phyloP scores from a whole-genome alignment of 2,113 vertebrate genomes.

The Gnathonemus longibarbis region DNA sequence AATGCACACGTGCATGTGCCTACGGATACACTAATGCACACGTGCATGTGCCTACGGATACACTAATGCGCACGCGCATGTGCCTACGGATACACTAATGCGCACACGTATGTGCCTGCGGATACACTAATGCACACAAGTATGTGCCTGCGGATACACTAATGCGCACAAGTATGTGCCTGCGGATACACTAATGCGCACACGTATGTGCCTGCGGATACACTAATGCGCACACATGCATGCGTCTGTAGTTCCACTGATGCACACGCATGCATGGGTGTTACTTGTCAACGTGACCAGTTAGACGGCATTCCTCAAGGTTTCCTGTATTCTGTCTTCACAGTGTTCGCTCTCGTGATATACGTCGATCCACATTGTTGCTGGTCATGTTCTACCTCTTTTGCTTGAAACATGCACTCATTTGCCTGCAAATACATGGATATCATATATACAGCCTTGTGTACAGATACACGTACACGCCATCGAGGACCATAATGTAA shows the following conservation, averaged over 20 bases:
- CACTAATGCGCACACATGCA: too few species aligned
- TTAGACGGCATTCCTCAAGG: background rate
- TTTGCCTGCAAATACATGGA: background rate
- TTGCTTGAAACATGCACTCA: background rate
- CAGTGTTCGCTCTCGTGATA: background rate
- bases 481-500: background rate
- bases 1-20: background rate
- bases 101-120: background rate
- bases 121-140: too few species aligned
- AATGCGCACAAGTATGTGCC: too few species aligned
- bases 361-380: background rate
- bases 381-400: background rate
- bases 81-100: too few species aligned
- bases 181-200: too few species aligned
- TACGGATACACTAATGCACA: too few species aligned
- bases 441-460: background rate
- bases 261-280: too few species aligned
- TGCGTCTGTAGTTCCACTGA: too few species aligned
- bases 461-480: background rate
- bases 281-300: background rate
- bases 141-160: too few species aligned
- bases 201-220: too few species aligned
- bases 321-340: background rate
- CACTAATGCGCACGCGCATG: too few species aligned
- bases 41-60: too few species aligned